phyloP scores from a whole-genome alignment of 2,113 vertebrate species.

The Tylochromis polylepis region DNA sequence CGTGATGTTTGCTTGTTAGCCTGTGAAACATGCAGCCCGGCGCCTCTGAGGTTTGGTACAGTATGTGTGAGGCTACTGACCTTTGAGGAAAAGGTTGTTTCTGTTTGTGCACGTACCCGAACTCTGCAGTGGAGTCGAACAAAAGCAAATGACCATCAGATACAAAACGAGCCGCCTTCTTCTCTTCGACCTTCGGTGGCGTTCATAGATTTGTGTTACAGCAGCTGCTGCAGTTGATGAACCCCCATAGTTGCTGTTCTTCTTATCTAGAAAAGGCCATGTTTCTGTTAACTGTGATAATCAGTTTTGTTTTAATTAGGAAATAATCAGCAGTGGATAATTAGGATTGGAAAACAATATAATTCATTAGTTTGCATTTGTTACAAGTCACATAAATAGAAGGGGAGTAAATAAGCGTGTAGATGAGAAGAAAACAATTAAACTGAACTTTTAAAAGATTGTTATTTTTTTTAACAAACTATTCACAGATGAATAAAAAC shows the following conservation, averaged over 20 bases:
- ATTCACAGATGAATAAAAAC: background rate
- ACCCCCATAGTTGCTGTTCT: background rate
- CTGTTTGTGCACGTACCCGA: conserved; percentile 19
- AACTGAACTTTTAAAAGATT: background rate
- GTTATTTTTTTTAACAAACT: background rate
- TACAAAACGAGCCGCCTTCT: background rate
- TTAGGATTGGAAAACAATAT: background rate
- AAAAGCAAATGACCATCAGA: background rate
- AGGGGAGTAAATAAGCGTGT: background rate
- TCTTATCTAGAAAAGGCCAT: background rate
- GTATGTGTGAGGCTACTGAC: conserved; percentile 23
- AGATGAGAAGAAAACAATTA: background rate
- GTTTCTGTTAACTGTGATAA: background rate
- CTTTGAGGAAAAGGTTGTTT: conserved; percentile 36
- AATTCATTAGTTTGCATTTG: background rate
- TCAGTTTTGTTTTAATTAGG: background rate
- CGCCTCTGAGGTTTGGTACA: background rate
- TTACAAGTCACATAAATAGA: background rate
- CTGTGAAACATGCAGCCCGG: background rate
- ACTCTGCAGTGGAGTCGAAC: background rate
- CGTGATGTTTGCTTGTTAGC: conserved; percentile 14
- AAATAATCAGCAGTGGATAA: background rate
- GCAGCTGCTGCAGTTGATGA: background rate
- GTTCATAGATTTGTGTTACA: background rate
- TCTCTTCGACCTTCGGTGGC: background rate